These are phyloP conservation scores for Ictidomys tridecemlineatus DNA, from an alignment of 2,113 vertebrate genomes.

Conservation along the genomic window DNA sequence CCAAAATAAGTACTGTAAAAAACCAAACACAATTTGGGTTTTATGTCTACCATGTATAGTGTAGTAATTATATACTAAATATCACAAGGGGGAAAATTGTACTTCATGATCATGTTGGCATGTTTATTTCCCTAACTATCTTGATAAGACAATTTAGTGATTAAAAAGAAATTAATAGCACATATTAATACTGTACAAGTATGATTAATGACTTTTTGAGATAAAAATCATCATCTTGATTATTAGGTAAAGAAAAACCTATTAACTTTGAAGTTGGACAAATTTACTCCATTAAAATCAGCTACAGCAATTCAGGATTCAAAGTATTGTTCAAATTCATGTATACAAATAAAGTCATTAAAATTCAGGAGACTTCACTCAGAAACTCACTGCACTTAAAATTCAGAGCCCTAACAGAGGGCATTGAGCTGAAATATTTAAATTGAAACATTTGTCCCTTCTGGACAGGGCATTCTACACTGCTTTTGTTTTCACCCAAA, in stretches of 20 bases:
- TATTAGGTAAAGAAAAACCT: constrained; percentile 76
- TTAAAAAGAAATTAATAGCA: constrained; percentile 63
- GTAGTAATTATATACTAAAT: background rate
- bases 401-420: constrained; percentile 62
- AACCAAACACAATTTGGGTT: background rate
- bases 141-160: constrained; percentile 56
- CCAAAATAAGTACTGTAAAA: background rate
- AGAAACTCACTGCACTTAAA: constrained; percentile 77
- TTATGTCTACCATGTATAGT: background rate
- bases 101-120: background rate
- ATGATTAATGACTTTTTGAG: constrained; percentile 80
- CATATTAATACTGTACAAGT: constrained; percentile 24
- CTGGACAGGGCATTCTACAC: background rate
- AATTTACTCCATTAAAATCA: constrained; percentile 71
- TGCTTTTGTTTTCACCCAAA: constrained; percentile 26
- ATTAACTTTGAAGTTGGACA: constrained; percentile 64
- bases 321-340: constrained; percentile 80
- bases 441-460: constrained; percentile 68
- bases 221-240: constrained; percentile 66
- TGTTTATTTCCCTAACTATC: constrained; percentile 61
- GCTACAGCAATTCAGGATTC: constrained; percentile 57
- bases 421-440: constrained; percentile 63
- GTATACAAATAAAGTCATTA: constrained; percentile 82
- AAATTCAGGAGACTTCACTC: constrained; percentile 76
- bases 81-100: background rate